Evolutionary conservation across 2,888 invertebrate genomes (phyloP).

Genomic region (Cantharis rufa): DNA sequence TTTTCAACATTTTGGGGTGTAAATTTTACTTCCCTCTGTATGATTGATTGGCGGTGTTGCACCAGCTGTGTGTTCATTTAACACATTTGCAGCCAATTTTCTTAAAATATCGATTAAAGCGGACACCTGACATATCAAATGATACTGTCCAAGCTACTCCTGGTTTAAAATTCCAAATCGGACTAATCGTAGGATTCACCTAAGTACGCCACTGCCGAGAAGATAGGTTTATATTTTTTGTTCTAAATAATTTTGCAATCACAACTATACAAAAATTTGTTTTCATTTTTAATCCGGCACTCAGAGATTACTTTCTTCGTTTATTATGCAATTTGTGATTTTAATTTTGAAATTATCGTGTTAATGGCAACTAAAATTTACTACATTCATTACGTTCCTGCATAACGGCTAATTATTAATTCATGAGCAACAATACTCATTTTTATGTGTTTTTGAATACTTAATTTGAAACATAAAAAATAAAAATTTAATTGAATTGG

Average conservation of each 20-base stretch:
- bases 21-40: not conserved
- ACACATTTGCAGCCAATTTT: not conserved
- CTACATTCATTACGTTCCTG: not conserved
- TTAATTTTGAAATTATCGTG: not conserved
- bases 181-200: too few relatives aligned
- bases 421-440: not conserved
- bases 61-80: not conserved
- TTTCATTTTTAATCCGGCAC: not conserved
- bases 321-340: not conserved
- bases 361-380: not conserved
- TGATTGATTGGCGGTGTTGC: not conserved
- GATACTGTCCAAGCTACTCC: too few relatives aligned
- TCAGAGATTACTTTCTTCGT: not conserved
- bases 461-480: not conserved
- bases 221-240: too few relatives aligned
- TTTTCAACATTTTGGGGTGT: not conserved
- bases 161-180: too few relatives aligned
- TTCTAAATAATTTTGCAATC: too few relatives aligned
- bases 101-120: not conserved
- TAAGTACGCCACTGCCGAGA: too few relatives aligned
- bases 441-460: not conserved
- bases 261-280: too few relatives aligned
- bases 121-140: not conserved
- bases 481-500: not conserved
- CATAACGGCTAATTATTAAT: not conserved